Base-by-base conservation (phyloP, 2,888 invertebrate genomes). In the Mechanitis mazaeus region DNA sequence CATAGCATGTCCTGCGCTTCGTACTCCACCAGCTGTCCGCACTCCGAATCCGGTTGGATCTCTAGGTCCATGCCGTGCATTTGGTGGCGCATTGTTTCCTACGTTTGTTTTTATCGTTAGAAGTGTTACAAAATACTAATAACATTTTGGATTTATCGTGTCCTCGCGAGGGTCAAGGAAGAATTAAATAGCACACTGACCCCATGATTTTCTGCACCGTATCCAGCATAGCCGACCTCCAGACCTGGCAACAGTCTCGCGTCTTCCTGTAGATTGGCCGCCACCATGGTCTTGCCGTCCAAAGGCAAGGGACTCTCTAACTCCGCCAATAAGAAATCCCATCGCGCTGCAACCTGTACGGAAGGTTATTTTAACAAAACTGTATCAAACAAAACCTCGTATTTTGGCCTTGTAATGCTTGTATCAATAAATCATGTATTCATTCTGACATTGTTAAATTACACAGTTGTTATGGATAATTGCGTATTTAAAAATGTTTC, bases 11-110 rank as follows among this genome's bases (percentile, higher is more conserved):
- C 85, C 31, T 78, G 54, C 1, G 72, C 6, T 60, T 78, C 76
- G 75, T 73, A 89, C 71, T 89, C 83, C 59, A 69, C 69, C 54
- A 90, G 71, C 3, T 69, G 66, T 12, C 76, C 61, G 74, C 88
- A 89, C 2, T 67, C 70, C 1, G 72, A 69, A 66, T 86, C 77
- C 1, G 72, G 47, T 58, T 83, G 72, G 33, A 80, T 71, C 31
- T 72, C 64, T 59, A 90, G 74, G 35, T 85, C 79, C 83, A 84
- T 85, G n/a, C 68, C 85, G 72, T 89, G 89, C 88, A 89, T 87
- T 0, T 82, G 73, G 38, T 74, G 74, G n/a, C 87, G 81, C 89
- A 90, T 89, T 31, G 76, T 74, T 28, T 84, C 89, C 89, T 89
- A 76, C 7, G 56, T 57, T 11, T 9, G 31, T 47, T 53, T 31